phyloP scores from a whole-genome alignment of 2,888 invertebrate species.

The Cantharis rustica region DNA sequence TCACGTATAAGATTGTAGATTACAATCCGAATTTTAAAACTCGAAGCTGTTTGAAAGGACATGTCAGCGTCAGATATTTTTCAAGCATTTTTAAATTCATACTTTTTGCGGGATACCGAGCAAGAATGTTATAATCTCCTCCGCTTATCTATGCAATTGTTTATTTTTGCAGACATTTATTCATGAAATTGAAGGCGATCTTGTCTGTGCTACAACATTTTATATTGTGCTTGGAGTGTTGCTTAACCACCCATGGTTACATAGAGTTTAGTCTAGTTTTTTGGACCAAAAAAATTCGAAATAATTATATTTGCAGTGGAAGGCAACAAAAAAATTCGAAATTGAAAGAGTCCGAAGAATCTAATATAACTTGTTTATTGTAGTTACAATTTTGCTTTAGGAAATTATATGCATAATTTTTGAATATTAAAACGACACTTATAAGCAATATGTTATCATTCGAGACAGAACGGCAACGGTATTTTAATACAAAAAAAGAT shows the following conservation, averaged over 20 bases:
- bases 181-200: background rate
- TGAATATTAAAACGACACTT: slow-evolving; percentile 20
- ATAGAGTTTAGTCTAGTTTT: background rate
- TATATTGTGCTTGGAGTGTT: background rate
- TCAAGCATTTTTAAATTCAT: background rate
- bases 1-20: slow-evolving; percentile 21
- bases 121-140: background rate
- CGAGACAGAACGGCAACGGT: slow-evolving; percentile 24
- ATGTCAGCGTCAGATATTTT: background rate
- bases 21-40: slow-evolving; percentile 21
- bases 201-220: background rate
- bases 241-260: background rate
- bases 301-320: background rate
- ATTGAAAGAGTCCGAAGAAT: background rate
- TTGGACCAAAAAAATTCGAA: background rate
- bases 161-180: background rate
- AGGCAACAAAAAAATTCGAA: background rate
- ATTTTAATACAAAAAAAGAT: slow-evolving; percentile 17
- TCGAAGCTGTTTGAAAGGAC: slow-evolving; percentile 1
- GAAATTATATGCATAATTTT: slow-evolving; percentile 3
- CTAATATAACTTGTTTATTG: background rate
- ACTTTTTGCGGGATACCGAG: background rate
- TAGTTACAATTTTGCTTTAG: background rate
- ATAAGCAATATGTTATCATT: slow-evolving; percentile 24
- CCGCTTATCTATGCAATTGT: background rate